A percentile compares a stretch with the other conserved stretches of the same genome.
phyloP scores from a whole-genome alignment of 2,113 vertebrate species.

The Caracal caracal region DNA sequence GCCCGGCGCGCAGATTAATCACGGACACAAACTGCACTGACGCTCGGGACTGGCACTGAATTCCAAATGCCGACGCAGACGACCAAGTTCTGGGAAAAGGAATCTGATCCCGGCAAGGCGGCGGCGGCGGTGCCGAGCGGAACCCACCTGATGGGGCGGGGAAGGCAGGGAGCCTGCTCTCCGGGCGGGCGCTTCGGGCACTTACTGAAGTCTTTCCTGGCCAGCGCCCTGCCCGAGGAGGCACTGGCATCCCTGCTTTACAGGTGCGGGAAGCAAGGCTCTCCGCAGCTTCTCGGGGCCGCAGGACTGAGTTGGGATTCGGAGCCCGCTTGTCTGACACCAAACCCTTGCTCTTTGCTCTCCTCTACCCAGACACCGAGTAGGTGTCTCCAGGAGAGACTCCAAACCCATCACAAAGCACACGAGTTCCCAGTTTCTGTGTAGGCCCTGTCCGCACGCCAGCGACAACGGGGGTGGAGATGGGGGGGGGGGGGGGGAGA shows the following conservation, averaged over 20 bases:
- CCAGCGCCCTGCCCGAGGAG: not conserved
- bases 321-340: not conserved
- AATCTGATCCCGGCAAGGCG: not conserved
- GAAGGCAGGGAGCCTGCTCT: not conserved
- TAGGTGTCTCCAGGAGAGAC: not conserved
- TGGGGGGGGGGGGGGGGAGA: fast-evolving
- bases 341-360: not conserved
- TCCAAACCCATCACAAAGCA: not conserved
- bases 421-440: not conserved
- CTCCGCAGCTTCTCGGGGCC: not conserved
- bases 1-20: slow-evolving; percentile 52
- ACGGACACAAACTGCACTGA: not conserved
- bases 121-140: not conserved
- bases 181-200: not conserved
- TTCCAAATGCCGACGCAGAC: slow-evolving; percentile 37
- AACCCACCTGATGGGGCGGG: not conserved
- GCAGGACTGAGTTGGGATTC: not conserved
- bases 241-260: not conserved
- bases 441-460: not conserved
- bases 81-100: slow-evolving; percentile 29
- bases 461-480: not conserved
- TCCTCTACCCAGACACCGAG: not conserved
- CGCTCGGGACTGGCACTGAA: not conserved
- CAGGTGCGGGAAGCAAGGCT: not conserved
- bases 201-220: not conserved